Evolutionary conservation across 2,888 invertebrate genomes (phyloP).

Genomic region (Cataglyphis cursor): DNA sequence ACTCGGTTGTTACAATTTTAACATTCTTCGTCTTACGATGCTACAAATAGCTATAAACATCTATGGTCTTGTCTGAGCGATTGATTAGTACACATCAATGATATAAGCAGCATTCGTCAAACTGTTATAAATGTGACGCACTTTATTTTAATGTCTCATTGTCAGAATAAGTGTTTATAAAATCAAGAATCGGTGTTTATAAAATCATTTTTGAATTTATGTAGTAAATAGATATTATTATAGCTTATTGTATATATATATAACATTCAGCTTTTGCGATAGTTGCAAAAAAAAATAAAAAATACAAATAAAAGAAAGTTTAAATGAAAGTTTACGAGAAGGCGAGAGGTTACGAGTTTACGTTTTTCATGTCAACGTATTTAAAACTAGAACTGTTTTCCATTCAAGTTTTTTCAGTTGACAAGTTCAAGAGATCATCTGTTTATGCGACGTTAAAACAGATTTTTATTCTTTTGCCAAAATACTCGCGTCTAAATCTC

Average conservation of each 20-base stretch:
- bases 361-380: not conserved
- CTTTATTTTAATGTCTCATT: not conserved
- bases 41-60: not conserved
- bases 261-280: not conserved
- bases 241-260: not conserved
- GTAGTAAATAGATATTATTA: not conserved
- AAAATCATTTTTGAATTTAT: not conserved
- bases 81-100: slow-evolving; percentile 13
- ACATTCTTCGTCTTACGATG: not conserved
- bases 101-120: not conserved
- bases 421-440: not conserved
- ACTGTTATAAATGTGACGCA: not conserved
- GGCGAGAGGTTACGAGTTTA: too few relatives aligned
- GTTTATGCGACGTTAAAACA: not conserved
- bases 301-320: not conserved
- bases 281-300: not conserved
- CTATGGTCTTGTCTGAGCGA: slow-evolving; percentile 10
- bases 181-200: not conserved
- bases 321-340: not conserved
- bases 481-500: not conserved
- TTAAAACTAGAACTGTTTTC: not conserved
- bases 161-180: not conserved
- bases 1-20: not conserved
- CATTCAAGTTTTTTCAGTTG: not conserved
- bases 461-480: not conserved